Conservation (phyloP, 2,113 vertebrate species). For the Smithornis capensis region DNA sequence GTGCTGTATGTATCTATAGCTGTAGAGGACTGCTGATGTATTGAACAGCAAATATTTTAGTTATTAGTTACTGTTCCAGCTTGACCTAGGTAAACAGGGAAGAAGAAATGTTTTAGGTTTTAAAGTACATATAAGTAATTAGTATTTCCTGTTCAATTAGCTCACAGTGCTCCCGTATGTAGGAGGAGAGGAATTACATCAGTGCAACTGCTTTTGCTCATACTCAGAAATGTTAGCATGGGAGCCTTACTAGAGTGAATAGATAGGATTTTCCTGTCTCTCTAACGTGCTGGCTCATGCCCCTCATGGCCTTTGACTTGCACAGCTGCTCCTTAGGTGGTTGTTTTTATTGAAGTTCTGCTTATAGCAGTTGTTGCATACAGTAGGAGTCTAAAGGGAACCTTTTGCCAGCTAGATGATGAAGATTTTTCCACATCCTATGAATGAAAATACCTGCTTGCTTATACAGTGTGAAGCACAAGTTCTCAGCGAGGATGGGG, state of each 20-base stretch:
- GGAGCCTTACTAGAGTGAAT: neutral
- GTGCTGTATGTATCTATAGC: neutral
- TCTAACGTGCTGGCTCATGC: neutral
- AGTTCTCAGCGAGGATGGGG: neutral
- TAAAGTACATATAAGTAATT: neutral
- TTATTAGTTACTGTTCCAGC: neutral
- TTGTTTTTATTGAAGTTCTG: neutral
- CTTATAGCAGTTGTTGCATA: neutral
- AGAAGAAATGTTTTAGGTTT: neutral
- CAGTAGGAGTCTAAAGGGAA: neutral
- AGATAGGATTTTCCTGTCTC: neutral
- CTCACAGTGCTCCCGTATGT: neutral
- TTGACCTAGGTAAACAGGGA: neutral
- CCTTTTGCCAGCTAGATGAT: neutral
- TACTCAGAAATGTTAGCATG: neutral
- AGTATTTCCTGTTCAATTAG: neutral
- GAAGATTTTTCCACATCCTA: neutral
- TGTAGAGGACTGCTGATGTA: neutral
- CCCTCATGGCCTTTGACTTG: neutral
- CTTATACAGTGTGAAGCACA: neutral
- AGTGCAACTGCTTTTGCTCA: neutral
- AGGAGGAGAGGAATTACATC: neutral
- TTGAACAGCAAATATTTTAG: neutral
- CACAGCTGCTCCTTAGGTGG: neutral
- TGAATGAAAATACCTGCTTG: neutral